Conservation (phyloP, 2,797 vertebrate species). For the Chiloscyllium punctatum region DNA sequence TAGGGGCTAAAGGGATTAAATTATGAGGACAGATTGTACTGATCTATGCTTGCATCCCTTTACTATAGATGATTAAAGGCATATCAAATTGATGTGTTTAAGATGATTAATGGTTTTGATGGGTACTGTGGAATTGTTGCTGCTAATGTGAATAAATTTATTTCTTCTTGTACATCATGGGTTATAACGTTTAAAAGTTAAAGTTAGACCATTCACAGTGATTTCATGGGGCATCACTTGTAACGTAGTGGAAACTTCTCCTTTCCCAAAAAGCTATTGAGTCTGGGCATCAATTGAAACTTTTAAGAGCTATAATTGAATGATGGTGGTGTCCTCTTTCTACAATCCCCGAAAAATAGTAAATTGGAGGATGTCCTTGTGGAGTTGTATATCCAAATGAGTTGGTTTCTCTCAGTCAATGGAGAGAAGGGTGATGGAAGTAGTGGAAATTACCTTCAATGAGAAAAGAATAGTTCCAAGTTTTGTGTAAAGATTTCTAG, state of each 20-base stretch:
- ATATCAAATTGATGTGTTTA: background rate
- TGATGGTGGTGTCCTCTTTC: background rate
- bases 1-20: background rate
- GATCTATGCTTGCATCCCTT: background rate
- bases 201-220: background rate
- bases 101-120: background rate
- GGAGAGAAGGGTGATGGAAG: too few species aligned
- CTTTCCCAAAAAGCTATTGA: background rate
- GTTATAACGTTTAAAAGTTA: background rate
- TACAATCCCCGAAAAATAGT: background rate
- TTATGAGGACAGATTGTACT: background rate
- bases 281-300: background rate
- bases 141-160: background rate
- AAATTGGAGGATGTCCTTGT: background rate
- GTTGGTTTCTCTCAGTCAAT: background rate
- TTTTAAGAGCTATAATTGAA: background rate
- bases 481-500: too few species aligned
- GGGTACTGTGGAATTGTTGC: too few species aligned
- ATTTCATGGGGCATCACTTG: background rate
- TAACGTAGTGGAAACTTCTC: background rate
- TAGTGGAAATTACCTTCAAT: background rate
- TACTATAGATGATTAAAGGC: background rate
- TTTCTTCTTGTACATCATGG: background rate
- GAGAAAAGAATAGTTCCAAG: background rate
- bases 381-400: background rate